Conservation (phyloP, 2,113 vertebrate species). For the Oxyruncus cristatus region DNA sequence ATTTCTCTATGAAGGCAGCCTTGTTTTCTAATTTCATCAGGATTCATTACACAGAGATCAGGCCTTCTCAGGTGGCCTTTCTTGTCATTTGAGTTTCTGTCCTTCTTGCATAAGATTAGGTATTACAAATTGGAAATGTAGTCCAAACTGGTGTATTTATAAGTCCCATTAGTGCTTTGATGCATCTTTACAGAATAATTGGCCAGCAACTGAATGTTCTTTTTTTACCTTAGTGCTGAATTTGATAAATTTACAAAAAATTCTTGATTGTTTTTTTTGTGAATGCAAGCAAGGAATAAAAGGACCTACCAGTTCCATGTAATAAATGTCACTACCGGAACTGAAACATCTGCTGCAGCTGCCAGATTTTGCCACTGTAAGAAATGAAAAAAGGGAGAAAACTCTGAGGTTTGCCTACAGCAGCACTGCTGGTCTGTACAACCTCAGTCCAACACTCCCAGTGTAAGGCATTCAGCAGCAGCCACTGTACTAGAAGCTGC, state of each 20-base stretch:
- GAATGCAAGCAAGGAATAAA: neutral
- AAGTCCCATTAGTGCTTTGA: neutral
- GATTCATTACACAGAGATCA: neutral
- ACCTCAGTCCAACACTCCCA: rapidly evolving
- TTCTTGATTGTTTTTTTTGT: neutral
- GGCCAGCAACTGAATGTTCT: neutral
- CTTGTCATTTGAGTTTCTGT: neutral
- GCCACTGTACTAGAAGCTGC: neutral
- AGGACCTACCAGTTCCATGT: neutral
- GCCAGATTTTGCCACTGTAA: neutral
- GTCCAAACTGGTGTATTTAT: neutral
- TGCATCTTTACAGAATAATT: neutral
- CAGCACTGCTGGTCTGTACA: neutral
- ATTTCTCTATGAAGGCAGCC: neutral
- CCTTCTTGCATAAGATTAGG: neutral
- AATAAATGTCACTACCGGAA: neutral
- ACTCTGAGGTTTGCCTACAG: neutral
- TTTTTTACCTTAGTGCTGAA: neutral
- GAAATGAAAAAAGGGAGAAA: neutral
- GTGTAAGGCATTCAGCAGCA: neutral
- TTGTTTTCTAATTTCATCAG: neutral
- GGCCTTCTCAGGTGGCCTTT: neutral
- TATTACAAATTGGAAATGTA: neutral
- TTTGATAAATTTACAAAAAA: neutral
- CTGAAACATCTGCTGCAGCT: neutral